Conservation (phyloP, 64 coral and sea anemone genomes). For the Cladopsammia gracilis region DNA sequence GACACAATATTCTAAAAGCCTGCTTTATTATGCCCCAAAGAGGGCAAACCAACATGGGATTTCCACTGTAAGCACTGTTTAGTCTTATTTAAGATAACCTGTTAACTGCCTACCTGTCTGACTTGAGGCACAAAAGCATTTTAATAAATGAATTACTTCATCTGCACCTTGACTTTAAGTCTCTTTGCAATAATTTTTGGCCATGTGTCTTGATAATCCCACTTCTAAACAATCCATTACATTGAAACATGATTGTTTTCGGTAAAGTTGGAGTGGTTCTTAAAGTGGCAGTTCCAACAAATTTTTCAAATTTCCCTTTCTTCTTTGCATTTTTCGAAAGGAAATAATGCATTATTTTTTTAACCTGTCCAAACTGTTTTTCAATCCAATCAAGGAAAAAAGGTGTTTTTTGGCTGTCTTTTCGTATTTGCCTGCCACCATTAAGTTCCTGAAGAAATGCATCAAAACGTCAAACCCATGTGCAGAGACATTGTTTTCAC, state of each 20-base stretch:
- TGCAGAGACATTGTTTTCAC: too few species aligned
- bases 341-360: too few species aligned
- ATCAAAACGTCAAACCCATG: too few species aligned
- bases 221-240: background rate
- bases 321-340: too few species aligned
- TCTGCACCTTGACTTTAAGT: background rate
- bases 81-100: background rate
- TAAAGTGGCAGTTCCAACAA: background rate
- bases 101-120: constrained; percentile 34
- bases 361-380: too few species aligned
- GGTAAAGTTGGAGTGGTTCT: background rate
- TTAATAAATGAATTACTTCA: background rate
- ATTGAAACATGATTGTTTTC: background rate
- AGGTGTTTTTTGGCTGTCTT: too few species aligned
- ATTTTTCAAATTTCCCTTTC: too few species aligned
- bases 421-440: too few species aligned
- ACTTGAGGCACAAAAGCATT: too few species aligned
- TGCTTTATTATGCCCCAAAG: constrained; percentile 30
- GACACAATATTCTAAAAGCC: constrained; percentile 32
- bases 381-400: too few species aligned
- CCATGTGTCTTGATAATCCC: background rate
- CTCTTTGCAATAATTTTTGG: too few species aligned
- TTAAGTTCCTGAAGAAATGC: too few species aligned
- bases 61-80: background rate
- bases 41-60: constrained; percentile 41